Percentiles rank a stretch among this genome's conserved stretches.
phyloP scores from a whole-genome alignment of 2,113 vertebrate genomes.

The Leptodactylus fuscus region DNA sequence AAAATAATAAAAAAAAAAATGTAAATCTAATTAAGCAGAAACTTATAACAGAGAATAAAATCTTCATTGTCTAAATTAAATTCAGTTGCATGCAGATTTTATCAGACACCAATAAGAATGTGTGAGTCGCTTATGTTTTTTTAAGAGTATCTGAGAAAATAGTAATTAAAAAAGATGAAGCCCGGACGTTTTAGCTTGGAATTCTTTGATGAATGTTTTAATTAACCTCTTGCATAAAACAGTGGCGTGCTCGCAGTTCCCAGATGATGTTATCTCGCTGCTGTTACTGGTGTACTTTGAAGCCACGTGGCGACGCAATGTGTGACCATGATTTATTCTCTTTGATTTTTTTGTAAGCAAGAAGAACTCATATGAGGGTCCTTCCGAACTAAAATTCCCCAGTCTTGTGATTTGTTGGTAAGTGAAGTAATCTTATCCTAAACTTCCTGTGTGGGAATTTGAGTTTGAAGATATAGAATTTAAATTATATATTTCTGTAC shows the following conservation, averaged over 20 bases:
- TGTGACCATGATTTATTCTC: slow-evolving; percentile 53
- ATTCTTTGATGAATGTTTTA: slow-evolving; percentile 72
- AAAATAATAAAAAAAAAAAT: no score
- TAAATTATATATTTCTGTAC: background rate
- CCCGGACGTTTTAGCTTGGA: slow-evolving; percentile 64
- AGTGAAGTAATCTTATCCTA: background rate
- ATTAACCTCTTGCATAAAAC: slow-evolving; percentile 71
- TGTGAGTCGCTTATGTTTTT: slow-evolving; percentile 33
- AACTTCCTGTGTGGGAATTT: background rate
- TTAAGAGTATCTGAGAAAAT: slow-evolving; percentile 41
- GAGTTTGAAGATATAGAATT: background rate
- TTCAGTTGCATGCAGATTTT: background rate
- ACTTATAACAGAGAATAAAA: slow-evolving; percentile 2
- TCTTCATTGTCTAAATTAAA: background rate
- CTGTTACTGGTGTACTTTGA: accelerated
- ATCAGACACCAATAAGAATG: background rate
- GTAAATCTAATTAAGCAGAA: no score
- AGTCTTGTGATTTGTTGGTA: background rate
- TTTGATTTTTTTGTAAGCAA: slow-evolving; percentile 40
- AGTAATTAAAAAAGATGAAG: slow-evolving; percentile 71
- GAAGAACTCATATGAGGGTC: slow-evolving; percentile 4
- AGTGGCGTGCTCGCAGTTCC: slow-evolving; percentile 64
- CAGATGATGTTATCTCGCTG: slow-evolving; percentile 56
- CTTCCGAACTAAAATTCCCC: background rate
- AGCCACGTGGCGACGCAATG: background rate